A percentile compares a stretch with the other conserved stretches of the same genome.
phyloP scores from a whole-genome alignment of 1,140 invertebrate species.

The Ceratosolen solmsi region DNA sequence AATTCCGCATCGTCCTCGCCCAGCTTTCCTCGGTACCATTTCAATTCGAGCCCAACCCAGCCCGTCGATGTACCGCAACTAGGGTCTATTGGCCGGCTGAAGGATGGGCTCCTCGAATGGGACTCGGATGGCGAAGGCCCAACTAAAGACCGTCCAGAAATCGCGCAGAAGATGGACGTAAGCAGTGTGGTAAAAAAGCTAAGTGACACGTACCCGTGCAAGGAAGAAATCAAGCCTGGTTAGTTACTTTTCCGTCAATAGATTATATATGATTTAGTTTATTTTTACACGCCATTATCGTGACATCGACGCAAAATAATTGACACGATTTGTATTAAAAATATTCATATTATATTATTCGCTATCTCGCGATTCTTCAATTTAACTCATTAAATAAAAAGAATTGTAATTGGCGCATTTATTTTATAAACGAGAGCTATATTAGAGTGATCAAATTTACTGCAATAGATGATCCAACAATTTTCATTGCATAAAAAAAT shows the following conservation, averaged over 20 bases:
- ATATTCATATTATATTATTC: too few species aligned
- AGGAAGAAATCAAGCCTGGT: conserved; percentile 47
- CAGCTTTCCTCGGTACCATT: not conserved
- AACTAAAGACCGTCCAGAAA: conserved; percentile 18
- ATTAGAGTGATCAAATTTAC: too few species aligned
- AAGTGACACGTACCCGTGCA: conserved; percentile 52
- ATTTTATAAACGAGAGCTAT: too few species aligned
- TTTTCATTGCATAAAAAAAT: too few species aligned
- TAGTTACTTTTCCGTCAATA: not conserved
- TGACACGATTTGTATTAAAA: too few species aligned
- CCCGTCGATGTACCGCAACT: not conserved
- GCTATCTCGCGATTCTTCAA: too few species aligned
- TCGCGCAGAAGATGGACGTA: conserved; percentile 57
- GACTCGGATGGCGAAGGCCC: conserved; percentile 28
- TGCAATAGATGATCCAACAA: too few species aligned
- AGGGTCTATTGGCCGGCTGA: conserved; percentile 8
- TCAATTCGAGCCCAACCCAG: not conserved
- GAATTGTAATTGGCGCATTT: too few species aligned
- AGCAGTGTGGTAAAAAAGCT: conserved; percentile 41
- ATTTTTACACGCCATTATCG: too few species aligned
- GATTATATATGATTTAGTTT: too few species aligned
- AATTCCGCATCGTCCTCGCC: not conserved
- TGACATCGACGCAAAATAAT: too few species aligned
- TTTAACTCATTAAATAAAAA: too few species aligned
- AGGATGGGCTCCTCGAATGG: conserved; percentile 33